These are phyloP conservation scores for Pseudotriccus pelzelni DNA, from an alignment of 2,797 vertebrate genomes.

Conservation along the genomic window DNA sequence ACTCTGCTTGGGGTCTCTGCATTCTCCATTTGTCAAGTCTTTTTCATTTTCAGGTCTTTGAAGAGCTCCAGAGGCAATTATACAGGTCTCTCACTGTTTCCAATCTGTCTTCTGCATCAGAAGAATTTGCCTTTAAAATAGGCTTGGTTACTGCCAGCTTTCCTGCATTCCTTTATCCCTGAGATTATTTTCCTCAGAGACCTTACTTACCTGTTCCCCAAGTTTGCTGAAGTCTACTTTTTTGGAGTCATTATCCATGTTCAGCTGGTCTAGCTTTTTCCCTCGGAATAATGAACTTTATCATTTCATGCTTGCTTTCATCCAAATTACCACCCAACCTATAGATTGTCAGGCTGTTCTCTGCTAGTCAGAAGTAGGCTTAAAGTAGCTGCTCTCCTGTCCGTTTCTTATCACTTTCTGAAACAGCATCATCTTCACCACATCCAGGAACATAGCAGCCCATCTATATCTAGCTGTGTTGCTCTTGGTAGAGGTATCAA, in stretches of 20 bases:
- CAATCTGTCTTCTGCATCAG: constrained; percentile 53
- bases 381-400: background rate
- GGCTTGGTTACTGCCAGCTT: constrained; percentile 34
- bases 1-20: constrained; percentile 38
- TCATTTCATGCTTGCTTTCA: constrained; percentile 7
- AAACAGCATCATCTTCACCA: background rate
- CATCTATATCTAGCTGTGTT: background rate
- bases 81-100: constrained; percentile 22
- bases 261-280: constrained; percentile 15
- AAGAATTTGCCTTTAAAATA: constrained; percentile 65
- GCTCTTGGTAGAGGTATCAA: background rate
- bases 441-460: background rate
- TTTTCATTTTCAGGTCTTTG: constrained; percentile 31
- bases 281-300: constrained; percentile 33
- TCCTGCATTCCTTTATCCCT: constrained; percentile 52
- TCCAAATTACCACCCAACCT: background rate
- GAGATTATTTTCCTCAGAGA: constrained; percentile 49
- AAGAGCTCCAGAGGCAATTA: constrained; percentile 1
- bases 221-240: constrained; percentile 33
- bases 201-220: constrained; percentile 53
- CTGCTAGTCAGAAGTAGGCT: background rate
- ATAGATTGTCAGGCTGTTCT: background rate
- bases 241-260: constrained; percentile 30
- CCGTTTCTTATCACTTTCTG: background rate
- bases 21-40: constrained; percentile 34